Conservation (phyloP, 37 sponge, comb jelly and placozoan genomes). For the Theonella swinhoei region DNA sequence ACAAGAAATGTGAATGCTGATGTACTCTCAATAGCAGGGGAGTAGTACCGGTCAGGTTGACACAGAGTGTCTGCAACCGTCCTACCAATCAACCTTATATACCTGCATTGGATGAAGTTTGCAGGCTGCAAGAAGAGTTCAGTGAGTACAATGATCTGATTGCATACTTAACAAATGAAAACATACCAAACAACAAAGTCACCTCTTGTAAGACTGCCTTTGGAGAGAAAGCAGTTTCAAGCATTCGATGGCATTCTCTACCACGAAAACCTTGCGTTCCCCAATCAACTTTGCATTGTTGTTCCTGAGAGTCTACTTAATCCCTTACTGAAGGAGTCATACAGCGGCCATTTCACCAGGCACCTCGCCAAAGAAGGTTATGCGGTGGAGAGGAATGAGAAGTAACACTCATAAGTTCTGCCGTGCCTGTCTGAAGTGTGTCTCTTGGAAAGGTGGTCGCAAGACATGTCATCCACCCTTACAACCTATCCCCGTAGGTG, state of each 20-base stretch:
- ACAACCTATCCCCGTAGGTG: slow-evolving; percentile 63
- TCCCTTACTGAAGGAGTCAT: slow-evolving; percentile 27
- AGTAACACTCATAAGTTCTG: slow-evolving; percentile 28
- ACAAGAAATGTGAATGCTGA: slow-evolving; percentile 4
- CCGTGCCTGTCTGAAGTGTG: slow-evolving; percentile 42
- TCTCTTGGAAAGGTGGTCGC: slow-evolving; percentile 22
- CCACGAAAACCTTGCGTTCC: background rate
- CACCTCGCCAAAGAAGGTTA: slow-evolving; percentile 47
- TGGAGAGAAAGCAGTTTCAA: slow-evolving; percentile 13
- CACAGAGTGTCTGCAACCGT: background rate
- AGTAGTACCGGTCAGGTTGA: background rate
- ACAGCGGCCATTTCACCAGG: slow-evolving; percentile 34
- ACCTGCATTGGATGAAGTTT: background rate
- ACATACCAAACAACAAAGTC: background rate
- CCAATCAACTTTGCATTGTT: background rate
- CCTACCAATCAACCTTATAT: background rate
- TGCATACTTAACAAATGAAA: background rate
- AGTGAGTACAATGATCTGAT: background rate
- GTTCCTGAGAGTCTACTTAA: background rate
- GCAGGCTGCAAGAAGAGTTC: background rate
- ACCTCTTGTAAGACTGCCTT: background rate
- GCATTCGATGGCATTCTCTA: background rate
- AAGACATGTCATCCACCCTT: slow-evolving; percentile 13
- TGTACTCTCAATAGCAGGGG: background rate
- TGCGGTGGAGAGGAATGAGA: slow-evolving; percentile 48